Conservation (phyloP, 2,888 invertebrate genomes). For the Acleris literana region DNA sequence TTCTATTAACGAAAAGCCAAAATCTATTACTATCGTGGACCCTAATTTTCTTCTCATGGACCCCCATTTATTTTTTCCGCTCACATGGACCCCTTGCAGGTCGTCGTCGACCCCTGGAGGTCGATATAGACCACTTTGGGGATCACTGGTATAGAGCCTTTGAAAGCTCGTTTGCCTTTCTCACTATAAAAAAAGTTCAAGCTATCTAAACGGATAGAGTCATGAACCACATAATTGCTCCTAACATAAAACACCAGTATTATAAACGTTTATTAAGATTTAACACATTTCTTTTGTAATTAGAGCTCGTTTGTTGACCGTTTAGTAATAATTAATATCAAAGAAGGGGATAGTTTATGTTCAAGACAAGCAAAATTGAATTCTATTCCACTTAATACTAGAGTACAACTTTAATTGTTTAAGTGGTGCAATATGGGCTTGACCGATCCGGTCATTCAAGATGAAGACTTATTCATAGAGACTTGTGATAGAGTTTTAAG, state of each 20-base stretch:
- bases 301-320: conserved; percentile 48
- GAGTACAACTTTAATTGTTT: conserved; percentile 38
- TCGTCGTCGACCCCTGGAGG: no score
- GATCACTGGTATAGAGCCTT: no score
- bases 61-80: no score
- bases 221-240: conserved; percentile 19
- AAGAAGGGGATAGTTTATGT: conserved; percentile 40
- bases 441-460: background rate
- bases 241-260: conserved; percentile 22
- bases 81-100: no score
- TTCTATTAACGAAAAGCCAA: no score
- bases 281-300: conserved; percentile 36
- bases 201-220: background rate
- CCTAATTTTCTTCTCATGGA: no score
- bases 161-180: no score
- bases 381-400: conserved; percentile 7
- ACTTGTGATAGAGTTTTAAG: background rate
- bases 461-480: conserved; percentile 11
- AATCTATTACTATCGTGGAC: no score
- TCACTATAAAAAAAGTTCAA: no score
- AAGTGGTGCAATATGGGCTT: conserved; percentile 44
- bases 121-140: no score
- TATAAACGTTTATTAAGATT: conserved; percentile 20
- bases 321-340: conserved; percentile 56
- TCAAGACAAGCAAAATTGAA: background rate